Evolutionary conservation across 1,140 invertebrate genomes (phyloP).

Genomic region (Ruditapes philippinarum): DNA sequence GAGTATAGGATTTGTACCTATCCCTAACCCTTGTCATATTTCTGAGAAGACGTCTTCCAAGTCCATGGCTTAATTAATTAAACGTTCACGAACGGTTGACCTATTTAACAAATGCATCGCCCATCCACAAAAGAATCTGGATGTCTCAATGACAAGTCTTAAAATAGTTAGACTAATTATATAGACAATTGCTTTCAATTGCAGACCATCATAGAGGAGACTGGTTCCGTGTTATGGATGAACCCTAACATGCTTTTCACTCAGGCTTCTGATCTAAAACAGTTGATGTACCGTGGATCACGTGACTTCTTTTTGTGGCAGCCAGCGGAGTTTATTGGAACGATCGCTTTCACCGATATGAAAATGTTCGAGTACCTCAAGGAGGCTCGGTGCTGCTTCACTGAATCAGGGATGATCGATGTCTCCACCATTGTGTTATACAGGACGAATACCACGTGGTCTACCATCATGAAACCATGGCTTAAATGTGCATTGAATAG

Average conservation of each 20-base stretch:
- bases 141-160: no score
- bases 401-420: conserved; percentile 75
- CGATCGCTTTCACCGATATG: conserved; percentile 77
- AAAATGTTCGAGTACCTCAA: conserved; percentile 77
- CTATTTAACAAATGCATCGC: no score
- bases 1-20: no score
- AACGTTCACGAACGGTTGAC: no score
- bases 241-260: conserved; percentile 76
- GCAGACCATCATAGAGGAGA: conserved; percentile 77
- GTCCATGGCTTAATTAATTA: no score
- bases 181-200: conserved; percentile 21
- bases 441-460: conserved; percentile 77
- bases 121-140: no score
- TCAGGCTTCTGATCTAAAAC: conserved; percentile 69
- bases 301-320: conserved; percentile 80
- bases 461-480: conserved; percentile 80
- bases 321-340: conserved; percentile 56
- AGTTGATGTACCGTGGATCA: conserved; percentile 71
- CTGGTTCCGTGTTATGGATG: conserved; percentile 79
- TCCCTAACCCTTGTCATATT: no score
- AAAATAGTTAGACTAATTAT: no score
- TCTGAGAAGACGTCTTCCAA: no score
- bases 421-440: conserved; percentile 78
- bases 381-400: conserved; percentile 77
- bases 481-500: conserved; percentile 79